Evolutionary conservation across 2,888 invertebrate genomes (phyloP), one percentile per base, ranked within the genome.

Genomic region (Scelioninae gen. 1): DNA sequence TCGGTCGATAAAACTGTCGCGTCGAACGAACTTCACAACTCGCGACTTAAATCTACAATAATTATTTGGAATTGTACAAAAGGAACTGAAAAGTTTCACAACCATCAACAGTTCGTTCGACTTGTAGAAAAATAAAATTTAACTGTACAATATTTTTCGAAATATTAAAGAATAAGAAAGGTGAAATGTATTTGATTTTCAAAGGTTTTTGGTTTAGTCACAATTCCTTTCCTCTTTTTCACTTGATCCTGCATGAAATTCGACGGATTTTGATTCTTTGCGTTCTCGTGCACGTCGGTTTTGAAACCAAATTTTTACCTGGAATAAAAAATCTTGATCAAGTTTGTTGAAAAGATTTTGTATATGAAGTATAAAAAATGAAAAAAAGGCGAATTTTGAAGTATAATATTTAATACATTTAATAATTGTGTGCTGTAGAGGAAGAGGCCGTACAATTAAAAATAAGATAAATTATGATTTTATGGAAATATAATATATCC

Each of bases 231-330:
- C 68, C 10, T 68, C 49, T 7, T 11, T 34, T 15, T 77, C 53
- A 15, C 10, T 56, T 8, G 65, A 15, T n/a, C 13, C 56, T n/a
- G 49, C 45, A 0, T 53, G 63, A 40, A 31, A 63, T 9, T 77
- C 63, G 15, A 13, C 15, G 7, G 63, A 23, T 10, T 16, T 32
- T 5, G 85, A 86, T 91, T 96, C 96, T 85, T 96, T 93, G 84
- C 96, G 93, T 88, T 96, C 96, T 38, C 96, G 93, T 0, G 96
- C 96, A 60, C 96, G 93, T 55, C 96, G 94, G 91, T 96, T 96
- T 94, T 96, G 96, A 90, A 96, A 96, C 96, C 96, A 96, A 86
- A 96, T 96, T 93, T 96, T 92, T 13, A 92, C 89, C 92, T 92
- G 45, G 51, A 81, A 87, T 84, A 0, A 81, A 55, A 66, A 38